A percentile compares a stretch with the other conserved stretches of the same genome.
Evolutionary conservation across 1,140 invertebrate genomes (phyloP).

Genomic region (Babylonia areolata): DNA sequence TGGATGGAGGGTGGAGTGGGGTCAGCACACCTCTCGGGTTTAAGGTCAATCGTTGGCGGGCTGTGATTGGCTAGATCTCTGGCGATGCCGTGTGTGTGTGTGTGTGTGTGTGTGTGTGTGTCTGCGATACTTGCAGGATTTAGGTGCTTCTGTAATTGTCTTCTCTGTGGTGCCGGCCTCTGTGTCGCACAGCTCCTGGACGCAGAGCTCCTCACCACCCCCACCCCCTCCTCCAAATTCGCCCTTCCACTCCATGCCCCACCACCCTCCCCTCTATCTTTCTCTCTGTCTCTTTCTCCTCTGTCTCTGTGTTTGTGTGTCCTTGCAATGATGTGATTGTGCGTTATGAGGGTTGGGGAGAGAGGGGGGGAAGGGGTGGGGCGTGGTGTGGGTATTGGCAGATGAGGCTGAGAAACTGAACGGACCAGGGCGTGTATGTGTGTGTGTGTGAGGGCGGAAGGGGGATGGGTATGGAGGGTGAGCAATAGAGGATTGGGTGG

Average conservation of each 20-base stretch:
- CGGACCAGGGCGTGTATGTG: too few relatives aligned
- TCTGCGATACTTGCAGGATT: conserved; percentile 35
- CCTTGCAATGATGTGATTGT: neutral
- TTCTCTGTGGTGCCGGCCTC: conserved; percentile 24
- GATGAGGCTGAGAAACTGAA: too few relatives aligned
- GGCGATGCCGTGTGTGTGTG: conserved; percentile 11
- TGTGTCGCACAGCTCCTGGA: conserved; percentile 4
- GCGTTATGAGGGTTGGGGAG: neutral
- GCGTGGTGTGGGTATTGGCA: too few relatives aligned
- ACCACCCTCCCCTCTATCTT: too few relatives aligned
- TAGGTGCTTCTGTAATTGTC: conserved; percentile 27
- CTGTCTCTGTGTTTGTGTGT: conserved; percentile 15
- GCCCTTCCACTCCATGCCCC: too few relatives aligned
- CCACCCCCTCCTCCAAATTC: too few relatives aligned
- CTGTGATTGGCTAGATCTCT: conserved; percentile 37
- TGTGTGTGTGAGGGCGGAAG: too few relatives aligned
- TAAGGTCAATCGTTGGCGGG: conserved; percentile 29
- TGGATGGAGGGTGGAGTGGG: neutral
- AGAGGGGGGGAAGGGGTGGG: neutral
- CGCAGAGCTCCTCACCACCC: neutral
- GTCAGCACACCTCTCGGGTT: conserved; percentile 16
- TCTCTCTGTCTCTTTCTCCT: neutral
- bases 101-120: conserved; percentile 17
- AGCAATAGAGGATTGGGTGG: too few relatives aligned
- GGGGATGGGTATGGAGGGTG: too few relatives aligned